Evolutionary conservation across 2,888 invertebrate genomes (phyloP).

Genomic region (Pseudococcus jackbeardsleyi): DNA sequence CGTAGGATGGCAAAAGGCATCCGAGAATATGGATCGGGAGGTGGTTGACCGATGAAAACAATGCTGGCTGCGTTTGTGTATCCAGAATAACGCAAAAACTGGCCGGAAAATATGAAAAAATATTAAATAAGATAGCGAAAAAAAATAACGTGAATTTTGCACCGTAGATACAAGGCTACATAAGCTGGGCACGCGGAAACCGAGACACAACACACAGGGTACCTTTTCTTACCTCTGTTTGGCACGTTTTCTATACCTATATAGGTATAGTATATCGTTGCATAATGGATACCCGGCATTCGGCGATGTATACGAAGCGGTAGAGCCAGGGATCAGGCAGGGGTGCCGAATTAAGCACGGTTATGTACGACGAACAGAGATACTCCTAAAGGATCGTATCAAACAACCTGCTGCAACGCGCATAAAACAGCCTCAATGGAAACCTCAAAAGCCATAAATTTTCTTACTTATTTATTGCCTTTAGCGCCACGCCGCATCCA

Average conservation of each 20-base stretch:
- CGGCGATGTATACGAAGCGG: not conserved
- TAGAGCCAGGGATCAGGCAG: not conserved
- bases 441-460: constrained; percentile 50
- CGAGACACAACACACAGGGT: not conserved
- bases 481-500: not conserved
- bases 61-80: not conserved
- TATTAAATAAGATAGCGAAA: not conserved
- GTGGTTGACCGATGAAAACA: constrained; percentile 5
- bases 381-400: constrained; percentile 41
- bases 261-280: constrained; percentile 29
- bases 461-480: constrained; percentile 46
- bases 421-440: constrained; percentile 46
- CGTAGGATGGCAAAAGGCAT: not conserved
- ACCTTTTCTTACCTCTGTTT: constrained; percentile 21
- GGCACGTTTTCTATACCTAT: not conserved
- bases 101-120: not conserved
- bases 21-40: not conserved
- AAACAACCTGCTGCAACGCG: constrained; percentile 41
- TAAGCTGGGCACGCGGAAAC: not conserved
- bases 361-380: not conserved
- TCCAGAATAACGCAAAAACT: not conserved
- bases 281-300: constrained; percentile 27
- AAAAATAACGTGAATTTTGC: not conserved
- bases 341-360: constrained; percentile 15
- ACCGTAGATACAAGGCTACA: not conserved